phyloP scores from a whole-genome alignment of 1,140 invertebrate species.

The Drosophila kikkawai region DNA sequence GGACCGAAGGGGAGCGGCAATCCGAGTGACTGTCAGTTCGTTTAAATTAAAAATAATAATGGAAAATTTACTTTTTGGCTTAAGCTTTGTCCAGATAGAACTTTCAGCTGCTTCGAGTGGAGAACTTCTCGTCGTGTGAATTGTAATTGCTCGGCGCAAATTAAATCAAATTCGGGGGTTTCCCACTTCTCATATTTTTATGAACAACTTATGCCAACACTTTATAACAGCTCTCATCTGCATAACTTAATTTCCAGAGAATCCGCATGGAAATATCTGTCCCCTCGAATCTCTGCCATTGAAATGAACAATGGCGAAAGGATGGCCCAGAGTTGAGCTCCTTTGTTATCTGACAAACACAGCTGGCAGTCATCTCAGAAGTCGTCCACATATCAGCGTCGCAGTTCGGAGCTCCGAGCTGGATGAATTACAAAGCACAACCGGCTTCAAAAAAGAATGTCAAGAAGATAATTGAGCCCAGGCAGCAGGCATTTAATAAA shows the following conservation, averaged over 20 bases:
- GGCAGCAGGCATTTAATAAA: constrained; percentile 70
- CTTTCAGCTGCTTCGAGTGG: constrained; percentile 10
- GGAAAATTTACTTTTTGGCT: constrained; percentile 80
- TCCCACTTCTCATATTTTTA: constrained; percentile 51
- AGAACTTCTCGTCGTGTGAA: constrained; percentile 28
- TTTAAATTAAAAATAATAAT: constrained; percentile 79
- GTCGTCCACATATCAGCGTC: constrained; percentile 49
- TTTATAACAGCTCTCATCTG: constrained; percentile 46
- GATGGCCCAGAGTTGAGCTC: constrained; percentile 47
- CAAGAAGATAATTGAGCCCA: constrained; percentile 75
- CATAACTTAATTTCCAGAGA: constrained; percentile 50
- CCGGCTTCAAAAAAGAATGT: constrained; percentile 63
- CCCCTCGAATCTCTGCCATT: constrained; percentile 59
- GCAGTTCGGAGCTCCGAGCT: constrained; percentile 10
- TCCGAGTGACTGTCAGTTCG: constrained; percentile 30
- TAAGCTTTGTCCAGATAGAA: constrained; percentile 56
- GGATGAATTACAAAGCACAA: constrained; percentile 55
- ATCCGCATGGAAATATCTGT: constrained; percentile 48
- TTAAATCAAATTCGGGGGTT: constrained; percentile 54
- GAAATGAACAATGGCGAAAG: constrained; percentile 54
- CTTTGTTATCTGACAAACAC: constrained; percentile 75
- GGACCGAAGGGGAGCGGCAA: constrained; percentile 7
- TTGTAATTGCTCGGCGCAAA: constrained; percentile 69
- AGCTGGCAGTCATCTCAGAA: constrained; percentile 60
- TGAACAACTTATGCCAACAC: constrained; percentile 61